Evolutionary conservation across 2,113 vertebrate species (phyloP), one percentile per base, ranked within the genome.

Genomic region (Propithecus coquereli): DNA sequence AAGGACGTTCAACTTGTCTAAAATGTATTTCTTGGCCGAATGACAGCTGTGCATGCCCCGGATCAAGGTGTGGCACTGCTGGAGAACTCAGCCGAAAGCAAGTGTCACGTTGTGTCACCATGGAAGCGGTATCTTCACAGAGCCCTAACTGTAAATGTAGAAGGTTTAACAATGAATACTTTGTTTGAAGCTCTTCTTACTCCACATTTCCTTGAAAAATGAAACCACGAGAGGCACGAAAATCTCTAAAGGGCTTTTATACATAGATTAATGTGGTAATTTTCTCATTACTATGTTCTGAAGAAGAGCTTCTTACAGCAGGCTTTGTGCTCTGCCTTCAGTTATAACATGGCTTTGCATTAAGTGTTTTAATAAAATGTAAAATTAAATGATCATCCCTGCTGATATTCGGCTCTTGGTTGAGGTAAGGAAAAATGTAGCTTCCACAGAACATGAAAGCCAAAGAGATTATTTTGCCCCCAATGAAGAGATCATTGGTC

Each of bases 201-300:
- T 96, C 95, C 85, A 83, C 93, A 95, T 97, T 97, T 97, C 86
- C 93, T 97, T 92, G 32, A 93, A 97, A 96, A 98, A 57, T 52
- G 94, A 97, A 98, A 97, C 95, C 92, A 96, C 43, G 22, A 96
- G 97, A 98, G 97, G 97, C 97, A 97, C 76, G 57, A 82, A 96
- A 96, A 98, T 97, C 97, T 98, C 98, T 96, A 97, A 98, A 98
- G 98, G 87, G 96, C 96, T 93, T 98, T 97, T 98, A 97, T 97
- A 97, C 97, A 95, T 96, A 98, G 98, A 99, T 98, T 98, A 98
- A 98, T 97, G 98, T 98, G 97, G 66, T 98, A 98, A 99, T 99
- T 98, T 98, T 98, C 97, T 98, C 98, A 98, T 94, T 97, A 96
- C 77, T 92, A 87, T 98, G 90, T 97, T 92, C 98, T 97, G 97